phyloP scores from a whole-genome alignment of 2,113 vertebrate genomes.

The Coreoperca whiteheadi region DNA sequence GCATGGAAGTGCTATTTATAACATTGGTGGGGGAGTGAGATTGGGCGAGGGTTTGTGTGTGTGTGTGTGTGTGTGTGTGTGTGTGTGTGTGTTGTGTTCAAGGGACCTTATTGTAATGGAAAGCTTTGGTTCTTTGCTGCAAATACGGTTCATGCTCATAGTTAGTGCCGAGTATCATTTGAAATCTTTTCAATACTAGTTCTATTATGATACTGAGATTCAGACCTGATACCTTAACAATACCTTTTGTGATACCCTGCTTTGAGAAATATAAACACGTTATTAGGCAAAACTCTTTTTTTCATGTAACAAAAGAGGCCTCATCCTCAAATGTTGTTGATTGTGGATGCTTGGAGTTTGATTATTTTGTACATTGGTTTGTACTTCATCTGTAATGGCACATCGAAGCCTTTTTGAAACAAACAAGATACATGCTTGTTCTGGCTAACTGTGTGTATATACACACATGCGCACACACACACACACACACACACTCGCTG shows the following conservation, averaged over 20 bases:
- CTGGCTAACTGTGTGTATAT: neutral
- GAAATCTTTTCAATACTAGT: neutral
- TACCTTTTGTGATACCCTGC: neutral
- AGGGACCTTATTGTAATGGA: constrained; percentile 36
- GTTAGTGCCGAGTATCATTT: neutral
- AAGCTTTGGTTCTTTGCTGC: constrained; percentile 49
- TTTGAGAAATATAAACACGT: neutral
- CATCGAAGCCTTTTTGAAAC: neutral
- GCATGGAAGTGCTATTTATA: constrained; percentile 83
- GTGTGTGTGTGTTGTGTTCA: constrained; percentile 56
- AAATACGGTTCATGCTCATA: constrained; percentile 23
- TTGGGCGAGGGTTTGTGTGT: constrained; percentile 56
- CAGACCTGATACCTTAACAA: neutral
- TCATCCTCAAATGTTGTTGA: neutral
- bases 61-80: constrained; percentile 42
- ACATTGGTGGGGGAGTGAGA: constrained; percentile 76
- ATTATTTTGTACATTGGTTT: neutral
- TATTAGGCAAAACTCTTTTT: neutral
- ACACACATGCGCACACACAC: too few species aligned
- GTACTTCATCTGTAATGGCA: neutral
- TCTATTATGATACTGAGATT: neutral
- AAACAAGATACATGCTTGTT: neutral
- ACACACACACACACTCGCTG: constrained; percentile 15
- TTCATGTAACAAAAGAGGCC: neutral
- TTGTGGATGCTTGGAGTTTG: neutral